phyloP scores from a whole-genome alignment of 2,888 invertebrate genomes.

The Glomeris marginata region DNA sequence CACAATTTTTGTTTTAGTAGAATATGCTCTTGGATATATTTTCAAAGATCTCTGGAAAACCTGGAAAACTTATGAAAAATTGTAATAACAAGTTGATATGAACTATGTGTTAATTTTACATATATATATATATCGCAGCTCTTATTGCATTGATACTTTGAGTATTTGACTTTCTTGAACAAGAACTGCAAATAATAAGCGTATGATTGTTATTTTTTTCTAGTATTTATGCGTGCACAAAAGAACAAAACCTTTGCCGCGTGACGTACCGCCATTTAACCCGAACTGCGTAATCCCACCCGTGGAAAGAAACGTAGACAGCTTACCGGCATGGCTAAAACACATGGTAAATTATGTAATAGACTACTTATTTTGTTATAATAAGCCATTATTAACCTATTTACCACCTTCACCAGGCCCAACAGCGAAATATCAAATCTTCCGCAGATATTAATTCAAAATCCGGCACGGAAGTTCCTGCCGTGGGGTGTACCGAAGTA shows the following conservation, averaged over 20 bases:
- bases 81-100: too few species aligned
- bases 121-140: neutral
- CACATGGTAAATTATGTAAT: slow-evolving; percentile 3
- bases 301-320: slow-evolving; percentile 8
- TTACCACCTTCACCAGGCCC: too few species aligned
- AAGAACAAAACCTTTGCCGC: slow-evolving; percentile 11
- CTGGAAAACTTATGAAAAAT: too few species aligned
- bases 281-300: slow-evolving; percentile 14
- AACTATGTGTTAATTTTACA: slow-evolving; percentile 3
- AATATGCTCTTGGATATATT: too few species aligned
- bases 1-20: too few species aligned
- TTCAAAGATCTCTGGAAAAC: too few species aligned
- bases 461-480: neutral
- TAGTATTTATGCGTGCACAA: slow-evolving; percentile 16
- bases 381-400: too few species aligned
- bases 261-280: slow-evolving; percentile 14
- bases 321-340: slow-evolving; percentile 16
- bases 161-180: too few species aligned
- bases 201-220: slow-evolving; percentile 8
- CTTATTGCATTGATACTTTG: too few species aligned
- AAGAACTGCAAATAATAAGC: too few species aligned
- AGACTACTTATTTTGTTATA: neutral
- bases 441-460: neutral
- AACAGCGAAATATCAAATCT: too few species aligned
- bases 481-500: neutral